Evolutionary conservation across 2,797 vertebrate genomes (phyloP).

Genomic region (Macrochelys suwanniensis): DNA sequence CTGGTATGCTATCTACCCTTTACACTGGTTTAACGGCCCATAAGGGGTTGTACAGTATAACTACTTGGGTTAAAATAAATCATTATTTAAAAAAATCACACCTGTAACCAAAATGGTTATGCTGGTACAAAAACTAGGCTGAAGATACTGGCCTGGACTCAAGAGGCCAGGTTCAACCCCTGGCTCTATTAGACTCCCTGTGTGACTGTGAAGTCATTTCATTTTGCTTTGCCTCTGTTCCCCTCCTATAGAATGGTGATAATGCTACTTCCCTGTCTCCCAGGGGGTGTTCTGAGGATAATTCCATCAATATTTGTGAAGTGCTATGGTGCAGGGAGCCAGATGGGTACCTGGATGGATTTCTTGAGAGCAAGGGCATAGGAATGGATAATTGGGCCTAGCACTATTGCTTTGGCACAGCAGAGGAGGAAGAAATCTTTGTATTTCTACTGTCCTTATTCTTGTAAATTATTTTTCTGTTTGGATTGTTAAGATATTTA

Average conservation of each 20-base stretch:
- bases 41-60: not conserved
- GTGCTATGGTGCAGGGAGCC: not conserved
- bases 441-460: fast-evolving
- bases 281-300: not conserved
- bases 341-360: not conserved
- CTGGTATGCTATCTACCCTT: not conserved
- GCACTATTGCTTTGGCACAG: fast-evolving
- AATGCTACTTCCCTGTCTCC: not conserved
- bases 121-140: not conserved
- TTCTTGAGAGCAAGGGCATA: fast-evolving
- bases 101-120: not conserved
- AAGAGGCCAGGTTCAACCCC: not conserved
- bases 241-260: not conserved
- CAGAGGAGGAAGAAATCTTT: not conserved
- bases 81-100: not conserved
- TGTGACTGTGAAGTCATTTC: not conserved
- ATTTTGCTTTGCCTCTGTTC: not conserved
- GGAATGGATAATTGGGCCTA: fast-evolving
- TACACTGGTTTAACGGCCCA: not conserved
- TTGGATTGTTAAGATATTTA: fast-evolving
- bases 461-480: fast-evolving
- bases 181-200: no score
- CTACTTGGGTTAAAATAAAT: no score
- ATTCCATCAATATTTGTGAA: not conserved
- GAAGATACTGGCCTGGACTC: not conserved